Evolutionary conservation across 1,140 invertebrate species (phyloP).

Genomic region (Drosophila sturtevanti): DNA sequence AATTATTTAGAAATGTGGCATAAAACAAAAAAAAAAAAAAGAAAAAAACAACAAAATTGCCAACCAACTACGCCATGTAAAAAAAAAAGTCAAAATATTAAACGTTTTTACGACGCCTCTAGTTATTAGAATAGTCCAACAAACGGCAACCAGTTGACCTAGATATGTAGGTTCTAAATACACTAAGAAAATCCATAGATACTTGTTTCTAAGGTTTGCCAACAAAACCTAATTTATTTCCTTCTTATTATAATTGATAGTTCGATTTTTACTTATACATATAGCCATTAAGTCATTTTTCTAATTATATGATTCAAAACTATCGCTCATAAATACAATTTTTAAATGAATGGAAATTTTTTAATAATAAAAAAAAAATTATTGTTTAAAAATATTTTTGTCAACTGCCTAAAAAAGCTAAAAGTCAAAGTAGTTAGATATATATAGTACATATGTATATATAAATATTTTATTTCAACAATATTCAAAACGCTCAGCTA

Average conservation of each 20-base stretch:
- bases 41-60: not conserved
- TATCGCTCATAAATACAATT: not conserved
- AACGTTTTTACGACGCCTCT: not conserved
- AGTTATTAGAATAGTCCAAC: not conserved
- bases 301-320: not conserved
- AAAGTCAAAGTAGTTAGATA: too few species aligned
- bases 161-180: not conserved
- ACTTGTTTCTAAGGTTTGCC: not conserved
- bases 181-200: not conserved
- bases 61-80: not conserved
- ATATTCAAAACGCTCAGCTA: too few species aligned
- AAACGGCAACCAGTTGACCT: not conserved
- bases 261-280: not conserved
- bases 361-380: not conserved
- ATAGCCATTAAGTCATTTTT: not conserved
- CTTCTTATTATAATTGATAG: not conserved
- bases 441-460: too few species aligned
- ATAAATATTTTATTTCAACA: too few species aligned
- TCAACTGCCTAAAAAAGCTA: too few species aligned
- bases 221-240: too few species aligned
- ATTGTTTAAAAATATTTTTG: too few species aligned
- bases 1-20: conserved; percentile 53
- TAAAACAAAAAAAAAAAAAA: not conserved
- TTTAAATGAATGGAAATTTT: not conserved
- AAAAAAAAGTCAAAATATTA: conserved; percentile 5